phyloP scores from a whole-genome alignment of 2,797 vertebrate species.

The Gymnopithys bicolor region DNA sequence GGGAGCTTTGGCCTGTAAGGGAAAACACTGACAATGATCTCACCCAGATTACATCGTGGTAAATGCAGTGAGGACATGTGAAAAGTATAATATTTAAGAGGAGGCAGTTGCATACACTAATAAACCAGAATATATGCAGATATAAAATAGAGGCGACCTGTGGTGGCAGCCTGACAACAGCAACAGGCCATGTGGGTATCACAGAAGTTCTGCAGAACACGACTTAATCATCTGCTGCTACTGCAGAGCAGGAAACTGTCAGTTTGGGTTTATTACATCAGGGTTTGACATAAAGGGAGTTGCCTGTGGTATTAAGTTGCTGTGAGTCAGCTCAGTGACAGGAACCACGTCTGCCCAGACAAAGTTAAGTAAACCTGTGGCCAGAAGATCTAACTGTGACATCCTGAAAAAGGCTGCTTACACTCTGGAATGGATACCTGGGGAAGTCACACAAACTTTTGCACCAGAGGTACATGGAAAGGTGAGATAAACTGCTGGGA shows the following conservation, averaged over 20 bases:
- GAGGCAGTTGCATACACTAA: not conserved
- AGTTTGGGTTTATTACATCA: not conserved
- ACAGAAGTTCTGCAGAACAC: not conserved
- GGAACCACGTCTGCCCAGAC: not conserved
- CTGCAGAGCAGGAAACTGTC: not conserved
- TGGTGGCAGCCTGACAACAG: not conserved
- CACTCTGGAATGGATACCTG: not conserved
- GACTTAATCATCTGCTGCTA: not conserved
- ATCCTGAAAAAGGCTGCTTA: not conserved
- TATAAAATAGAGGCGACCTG: not conserved
- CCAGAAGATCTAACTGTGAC: not conserved
- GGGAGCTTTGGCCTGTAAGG: conserved; percentile 89
- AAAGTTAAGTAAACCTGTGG: not conserved
- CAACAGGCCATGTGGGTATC: not conserved
- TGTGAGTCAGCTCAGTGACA: not conserved
- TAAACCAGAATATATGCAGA: not conserved
- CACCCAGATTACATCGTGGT: not conserved
- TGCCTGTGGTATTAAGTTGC: not conserved
- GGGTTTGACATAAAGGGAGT: not conserved
- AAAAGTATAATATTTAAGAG: not conserved
- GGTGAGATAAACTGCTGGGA: not conserved
- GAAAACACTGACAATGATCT: not conserved
- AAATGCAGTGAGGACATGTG: not conserved
- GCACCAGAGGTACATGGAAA: not conserved
- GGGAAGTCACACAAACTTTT: not conserved